Evolutionary conservation across 2,797 vertebrate genomes (phyloP), one percentile per base, ranked within the genome.

Genomic region (Ataeniobius toweri): DNA sequence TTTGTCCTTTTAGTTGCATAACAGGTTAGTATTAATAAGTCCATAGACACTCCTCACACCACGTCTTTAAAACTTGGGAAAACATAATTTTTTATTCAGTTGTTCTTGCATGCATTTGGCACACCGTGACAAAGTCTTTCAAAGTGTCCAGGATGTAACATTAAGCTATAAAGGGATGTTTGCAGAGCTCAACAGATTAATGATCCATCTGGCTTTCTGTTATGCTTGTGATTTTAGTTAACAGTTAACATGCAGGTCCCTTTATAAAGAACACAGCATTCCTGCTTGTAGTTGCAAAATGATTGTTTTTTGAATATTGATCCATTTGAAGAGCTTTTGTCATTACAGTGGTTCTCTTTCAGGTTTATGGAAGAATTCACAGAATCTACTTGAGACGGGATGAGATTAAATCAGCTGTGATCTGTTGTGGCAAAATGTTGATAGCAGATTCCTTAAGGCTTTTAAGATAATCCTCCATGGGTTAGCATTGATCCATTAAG

Each of bases 81-180:
- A 24, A 51, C n/a, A 0, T 71, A 14, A 70, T 18, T 69, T 10
- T 61, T 73, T 59, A 2, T 56, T 46, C 50, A 46, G 46, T 56
- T 24, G 12, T 10, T 24, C 46, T 69, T 6, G 10, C 13, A n/a
- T 69, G 41, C 22, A 13, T 68, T 53, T 18, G 14, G 36, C 63
- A 22, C n/a, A 70, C 53, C 73, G 0, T 61, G 41, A 61, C 56
- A 61, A 71, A 39, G 26, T 44, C 46, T 18, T 73, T 63, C 2
- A 46, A 2, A 59, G 2, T 18, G 36, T 16, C 65, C 76, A 70
- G 73, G 50, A 81, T 88, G 68, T 41, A 50, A 28, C 22, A 63
- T 73, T 78, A 41, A 83, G 74, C 72, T 70, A 24, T 9, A 24
- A 67, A 63, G 81, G 44, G 79, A 86, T 87, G 83, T 90, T 88